Evolutionary conservation across 2,113 vertebrate species (phyloP).

Genomic region (Nymphicus hollandicus): DNA sequence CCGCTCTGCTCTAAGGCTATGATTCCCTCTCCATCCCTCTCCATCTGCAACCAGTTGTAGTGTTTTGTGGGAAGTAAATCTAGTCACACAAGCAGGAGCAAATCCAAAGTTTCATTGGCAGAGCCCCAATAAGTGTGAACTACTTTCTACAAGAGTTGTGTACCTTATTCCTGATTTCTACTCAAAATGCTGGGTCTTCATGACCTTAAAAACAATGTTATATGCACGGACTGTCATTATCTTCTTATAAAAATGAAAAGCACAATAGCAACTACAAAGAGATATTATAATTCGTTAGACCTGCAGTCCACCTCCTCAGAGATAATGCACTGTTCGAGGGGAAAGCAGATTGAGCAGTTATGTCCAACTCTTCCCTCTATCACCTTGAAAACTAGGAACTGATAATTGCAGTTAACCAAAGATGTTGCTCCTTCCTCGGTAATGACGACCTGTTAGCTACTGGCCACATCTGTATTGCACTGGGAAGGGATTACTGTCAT

Average conservation of each 20-base stretch:
- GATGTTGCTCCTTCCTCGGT: background rate
- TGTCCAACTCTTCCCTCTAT: background rate
- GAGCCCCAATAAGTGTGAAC: background rate
- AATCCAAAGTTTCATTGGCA: background rate
- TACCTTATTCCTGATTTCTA: background rate
- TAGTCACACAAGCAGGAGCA: background rate
- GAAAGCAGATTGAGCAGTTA: background rate
- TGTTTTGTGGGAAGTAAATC: background rate
- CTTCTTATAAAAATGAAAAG: background rate
- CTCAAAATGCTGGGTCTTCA: background rate
- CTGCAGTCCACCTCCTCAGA: background rate
- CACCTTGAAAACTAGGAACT: background rate
- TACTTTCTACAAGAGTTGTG: background rate
- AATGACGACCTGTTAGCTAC: background rate
- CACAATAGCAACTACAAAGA: background rate
- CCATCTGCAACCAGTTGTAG: background rate
- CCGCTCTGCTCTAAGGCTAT: background rate
- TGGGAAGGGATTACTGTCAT: background rate
- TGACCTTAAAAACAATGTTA: background rate
- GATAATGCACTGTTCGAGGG: background rate
- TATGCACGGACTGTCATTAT: background rate
- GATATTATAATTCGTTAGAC: background rate
- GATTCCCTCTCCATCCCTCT: background rate
- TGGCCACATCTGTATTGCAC: fast-evolving
- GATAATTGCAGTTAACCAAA: background rate